These are phyloP conservation scores for Podarcis muralis DNA, from an alignment of 2,113 vertebrate species.

Conservation along the genomic window DNA sequence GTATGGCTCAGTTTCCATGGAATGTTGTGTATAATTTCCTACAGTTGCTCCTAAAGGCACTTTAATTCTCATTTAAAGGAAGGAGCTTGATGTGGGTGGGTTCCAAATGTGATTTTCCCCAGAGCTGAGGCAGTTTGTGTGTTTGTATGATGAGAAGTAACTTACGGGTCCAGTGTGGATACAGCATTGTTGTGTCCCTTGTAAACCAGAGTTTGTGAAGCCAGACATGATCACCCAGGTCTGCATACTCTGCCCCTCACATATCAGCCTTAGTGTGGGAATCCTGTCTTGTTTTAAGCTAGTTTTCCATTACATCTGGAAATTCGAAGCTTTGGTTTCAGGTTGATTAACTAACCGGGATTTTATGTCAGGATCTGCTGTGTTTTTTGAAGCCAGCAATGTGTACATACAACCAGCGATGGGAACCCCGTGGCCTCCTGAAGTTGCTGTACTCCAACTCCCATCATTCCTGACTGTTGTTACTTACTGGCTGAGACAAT, in stretches of 20 bases:
- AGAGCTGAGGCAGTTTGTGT: not conserved
- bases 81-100: not conserved
- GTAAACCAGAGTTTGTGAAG: not conserved
- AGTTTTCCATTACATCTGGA: not conserved
- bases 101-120: not conserved
- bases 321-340: not conserved
- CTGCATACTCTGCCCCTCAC: not conserved
- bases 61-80: not conserved
- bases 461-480: too few relatives aligned
- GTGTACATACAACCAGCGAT: not conserved
- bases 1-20: not conserved
- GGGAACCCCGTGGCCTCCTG: too few relatives aligned
- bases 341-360: not conserved
- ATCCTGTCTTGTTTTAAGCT: not conserved
- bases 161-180: not conserved
- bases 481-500: too few relatives aligned
- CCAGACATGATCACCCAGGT: not conserved
- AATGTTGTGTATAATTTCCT: not conserved
- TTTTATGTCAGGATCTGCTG: not conserved
- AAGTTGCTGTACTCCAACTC: too few relatives aligned
- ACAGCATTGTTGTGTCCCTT: not conserved
- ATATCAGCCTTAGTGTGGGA: not conserved
- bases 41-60: not conserved
- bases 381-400: not conserved
- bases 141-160: not conserved